Evolutionary conservation across 2,888 invertebrate species (phyloP), one percentile per base, ranked within the genome.

Genomic region (Anthoptus insignis): DNA sequence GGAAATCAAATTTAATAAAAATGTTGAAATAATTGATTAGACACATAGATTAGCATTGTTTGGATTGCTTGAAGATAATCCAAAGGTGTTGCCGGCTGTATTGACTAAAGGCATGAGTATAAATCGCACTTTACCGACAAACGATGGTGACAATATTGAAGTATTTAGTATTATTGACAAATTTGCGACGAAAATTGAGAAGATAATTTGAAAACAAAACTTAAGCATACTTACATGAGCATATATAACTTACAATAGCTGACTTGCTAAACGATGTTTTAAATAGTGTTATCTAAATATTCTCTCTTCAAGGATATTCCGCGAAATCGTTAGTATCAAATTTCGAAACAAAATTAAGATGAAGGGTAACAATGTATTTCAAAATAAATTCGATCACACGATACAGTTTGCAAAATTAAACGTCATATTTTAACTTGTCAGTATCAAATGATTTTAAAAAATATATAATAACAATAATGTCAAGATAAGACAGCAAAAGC

Each of bases 21-120:
- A 63, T 63, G 56, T 63, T 63, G 61, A 65, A 57, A 57, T 63
- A 69, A 68, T 67, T 65, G 57, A 65, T 66, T 69, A 66, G 60
- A 39, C 19, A 60, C 42, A 65, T 57, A 45, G 21, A 45, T 45
- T 45, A 50, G 21, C 58, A 53, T 34, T 59, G 45, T 58, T 61
- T 22, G n/a, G 39, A 64, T 53, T 37, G 53, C 27, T 47, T 47
- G 45, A 37, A 39, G 16, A 47, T 52, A 42, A 57, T 45, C 2
- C 22, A 39, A 16, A 63, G 32, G 47, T 52, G 57, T 49, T 29
- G 39, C 42, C 27, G 47, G 53, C 53, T 45, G 47, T 37, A 58
- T 61, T 61, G 24, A 50, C 22, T 39, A 29, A 52, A 57, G 56
- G 59, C 52, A 34, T 56, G 45, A 59, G 37, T 37, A 56, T 42